A percentile compares a stretch with the other conserved stretches of the same genome.
phyloP scores from a whole-genome alignment of 2,888 invertebrate species.

The Caenorhabditis becei region DNA sequence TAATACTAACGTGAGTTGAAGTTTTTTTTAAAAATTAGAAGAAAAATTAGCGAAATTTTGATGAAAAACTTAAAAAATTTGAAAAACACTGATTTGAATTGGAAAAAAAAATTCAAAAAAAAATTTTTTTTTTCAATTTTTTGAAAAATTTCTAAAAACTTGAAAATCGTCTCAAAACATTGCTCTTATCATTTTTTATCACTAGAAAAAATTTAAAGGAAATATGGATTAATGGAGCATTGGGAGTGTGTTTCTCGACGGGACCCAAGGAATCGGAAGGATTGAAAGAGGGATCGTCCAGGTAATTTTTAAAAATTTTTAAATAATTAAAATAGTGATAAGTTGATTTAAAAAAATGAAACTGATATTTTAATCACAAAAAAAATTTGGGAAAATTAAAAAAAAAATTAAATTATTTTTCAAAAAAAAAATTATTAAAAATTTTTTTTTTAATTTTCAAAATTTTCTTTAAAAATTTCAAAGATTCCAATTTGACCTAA shows the following conservation, averaged over 20 bases:
- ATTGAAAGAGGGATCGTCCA: slow-evolving; percentile 4
- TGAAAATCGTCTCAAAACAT: too few species aligned
- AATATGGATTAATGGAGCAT: not conserved
- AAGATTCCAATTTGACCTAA: too few species aligned
- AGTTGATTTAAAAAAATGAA: not conserved
- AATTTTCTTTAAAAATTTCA: not conserved
- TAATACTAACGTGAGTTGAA: slow-evolving; percentile 20
- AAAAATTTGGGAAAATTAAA: not conserved
- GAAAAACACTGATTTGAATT: not conserved
- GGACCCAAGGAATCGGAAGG: not conserved
- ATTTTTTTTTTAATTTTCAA: not conserved
- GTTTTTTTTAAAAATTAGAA: not conserved
- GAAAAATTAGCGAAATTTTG: slow-evolving; percentile 1
- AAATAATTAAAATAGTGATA: too few species aligned
- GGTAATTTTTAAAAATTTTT: slow-evolving; percentile 6
- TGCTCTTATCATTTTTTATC: too few species aligned
- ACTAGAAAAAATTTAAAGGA: too few species aligned
- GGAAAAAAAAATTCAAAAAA: not conserved
- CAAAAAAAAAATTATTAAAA: not conserved
- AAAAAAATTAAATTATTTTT: not conserved
- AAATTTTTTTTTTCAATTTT: not conserved
- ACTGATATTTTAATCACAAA: not conserved
- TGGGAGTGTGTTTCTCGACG: not conserved
- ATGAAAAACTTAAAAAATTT: not conserved
- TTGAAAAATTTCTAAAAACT: too few species aligned